Evolutionary conservation across 2,888 invertebrate species (phyloP), one percentile per base, ranked within the genome.

Genomic region (Pyrocoelia pectoralis): DNA sequence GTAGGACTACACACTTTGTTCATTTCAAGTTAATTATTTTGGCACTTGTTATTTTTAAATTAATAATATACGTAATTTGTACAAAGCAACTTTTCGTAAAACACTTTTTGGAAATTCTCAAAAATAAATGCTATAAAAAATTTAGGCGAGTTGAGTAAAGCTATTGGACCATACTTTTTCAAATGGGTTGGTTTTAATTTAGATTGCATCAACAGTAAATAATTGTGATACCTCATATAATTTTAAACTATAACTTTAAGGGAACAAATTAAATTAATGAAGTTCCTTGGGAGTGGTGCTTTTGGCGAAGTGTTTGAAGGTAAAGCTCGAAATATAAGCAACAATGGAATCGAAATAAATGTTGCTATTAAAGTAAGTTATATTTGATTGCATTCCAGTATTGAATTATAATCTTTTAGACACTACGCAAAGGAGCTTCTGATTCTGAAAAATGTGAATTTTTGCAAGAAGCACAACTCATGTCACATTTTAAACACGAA

Each of bases 301-400:
- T 99, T 98, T 76, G 98, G 98, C 0, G 97, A 98, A 82, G 98
- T 98, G 1, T 97, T 93, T 78, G 95, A 97, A 83, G 98, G 98
- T 0, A 85, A 91, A 64, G 93, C 95, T 0, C 86, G 88, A 69
- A 86, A 86, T 54, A 85, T 85, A 4, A 84, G 83, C 29, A 84
- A 84, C 15, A 76, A 75, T 13, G 66, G 59, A 4, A 73, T 75
- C 18, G 88, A 88, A 60, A 90, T 88, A 13, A 89, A 90, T 75
- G 95, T 97, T n/a, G 97, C 97, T 9, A 92, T 97, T 29, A 97
- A 97, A 85, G 93, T 93, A 77, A 62, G 24, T 17, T 52, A 17
- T 51, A 51, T 5, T 51, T 4, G n/a, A n/a, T n/a, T n/a, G n/a
- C n/a, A n/a, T n/a, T n/a, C n/a, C n/a, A n/a, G n/a, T n/a, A n/a